These are phyloP conservation scores for Boloria euphrosyne DNA, from an alignment of 2,888 invertebrate genomes.

Conservation along the genomic window DNA sequence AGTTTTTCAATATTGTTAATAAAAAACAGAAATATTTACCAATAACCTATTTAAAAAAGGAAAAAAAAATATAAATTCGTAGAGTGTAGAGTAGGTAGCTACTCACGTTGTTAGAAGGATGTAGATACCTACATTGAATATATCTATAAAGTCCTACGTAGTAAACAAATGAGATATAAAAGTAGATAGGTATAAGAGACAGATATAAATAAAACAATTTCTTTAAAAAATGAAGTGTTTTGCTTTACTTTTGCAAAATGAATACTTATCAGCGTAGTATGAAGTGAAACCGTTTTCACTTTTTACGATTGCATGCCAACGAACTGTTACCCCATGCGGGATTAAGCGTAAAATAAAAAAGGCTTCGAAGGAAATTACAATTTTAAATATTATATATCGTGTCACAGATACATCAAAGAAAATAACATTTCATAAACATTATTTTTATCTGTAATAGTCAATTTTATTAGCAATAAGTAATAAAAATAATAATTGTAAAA, in stretches of 20 bases:
- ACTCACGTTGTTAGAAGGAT: too few species aligned
- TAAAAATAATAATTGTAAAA: too few species aligned
- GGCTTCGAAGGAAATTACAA: conserved; percentile 44
- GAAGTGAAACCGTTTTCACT: conserved; percentile 71
- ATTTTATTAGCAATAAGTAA: too few species aligned
- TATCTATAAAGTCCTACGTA: too few species aligned
- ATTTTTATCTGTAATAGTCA: neutral
- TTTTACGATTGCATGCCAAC: conserved; percentile 70
- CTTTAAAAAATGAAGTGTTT: neutral
- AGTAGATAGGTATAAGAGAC: too few species aligned
- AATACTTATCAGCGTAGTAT: conserved; percentile 35
- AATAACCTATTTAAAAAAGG: too few species aligned
- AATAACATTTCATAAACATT: conserved; percentile 10
- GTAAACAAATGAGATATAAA: too few species aligned
- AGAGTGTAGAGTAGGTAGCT: too few species aligned
- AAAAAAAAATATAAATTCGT: too few species aligned
- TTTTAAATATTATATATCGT: conserved; percentile 40
- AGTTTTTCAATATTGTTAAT: too few species aligned
- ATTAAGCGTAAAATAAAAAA: conserved; percentile 54
- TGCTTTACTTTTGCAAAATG: neutral
- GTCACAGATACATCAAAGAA: conserved; percentile 3
- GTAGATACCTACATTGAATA: too few species aligned
- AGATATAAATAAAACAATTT: neutral
- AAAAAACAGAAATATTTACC: too few species aligned
- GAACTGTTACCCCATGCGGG: conserved; percentile 56